These are phyloP conservation scores for Alcedo quadribrachys DNA, from an alignment of 2,797 vertebrate species.

Conservation along the genomic window DNA sequence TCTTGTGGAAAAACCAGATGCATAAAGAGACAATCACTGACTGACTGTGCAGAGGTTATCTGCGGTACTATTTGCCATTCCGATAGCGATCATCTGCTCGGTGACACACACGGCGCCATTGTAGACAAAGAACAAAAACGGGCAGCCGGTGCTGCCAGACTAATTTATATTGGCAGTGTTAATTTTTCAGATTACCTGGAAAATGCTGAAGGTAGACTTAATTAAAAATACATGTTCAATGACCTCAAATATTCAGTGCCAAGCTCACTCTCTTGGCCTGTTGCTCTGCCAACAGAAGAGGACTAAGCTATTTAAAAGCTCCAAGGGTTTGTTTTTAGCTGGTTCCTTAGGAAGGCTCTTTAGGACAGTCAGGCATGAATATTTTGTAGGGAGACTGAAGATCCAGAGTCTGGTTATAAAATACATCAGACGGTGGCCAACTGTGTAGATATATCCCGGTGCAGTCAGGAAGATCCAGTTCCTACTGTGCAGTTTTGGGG, in stretches of 20 bases:
- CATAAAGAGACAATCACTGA: not conserved
- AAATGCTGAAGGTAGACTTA: not conserved
- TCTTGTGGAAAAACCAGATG: not conserved
- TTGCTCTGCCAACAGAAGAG: not conserved
- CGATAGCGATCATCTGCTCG: not conserved
- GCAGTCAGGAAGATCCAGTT: not conserved
- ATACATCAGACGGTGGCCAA: not conserved
- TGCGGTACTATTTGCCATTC: not conserved
- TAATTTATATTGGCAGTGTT: not conserved
- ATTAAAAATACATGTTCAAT: not conserved
- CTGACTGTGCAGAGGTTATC: not conserved
- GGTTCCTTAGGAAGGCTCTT: not conserved
- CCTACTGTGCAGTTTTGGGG: fast-evolving
- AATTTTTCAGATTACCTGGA: not conserved
- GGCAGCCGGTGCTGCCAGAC: not conserved
- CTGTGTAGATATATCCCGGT: not conserved
- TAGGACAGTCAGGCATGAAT: not conserved
- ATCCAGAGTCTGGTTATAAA: not conserved
- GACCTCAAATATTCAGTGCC: not conserved
- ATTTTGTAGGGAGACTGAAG: not conserved
- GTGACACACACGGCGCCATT: not conserved
- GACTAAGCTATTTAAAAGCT: not conserved
- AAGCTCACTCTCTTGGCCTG: not conserved
- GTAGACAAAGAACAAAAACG: not conserved
- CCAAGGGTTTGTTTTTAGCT: not conserved